Conservation (phyloP, 2,888 invertebrate species). For the Sphecodes monilicornis region DNA sequence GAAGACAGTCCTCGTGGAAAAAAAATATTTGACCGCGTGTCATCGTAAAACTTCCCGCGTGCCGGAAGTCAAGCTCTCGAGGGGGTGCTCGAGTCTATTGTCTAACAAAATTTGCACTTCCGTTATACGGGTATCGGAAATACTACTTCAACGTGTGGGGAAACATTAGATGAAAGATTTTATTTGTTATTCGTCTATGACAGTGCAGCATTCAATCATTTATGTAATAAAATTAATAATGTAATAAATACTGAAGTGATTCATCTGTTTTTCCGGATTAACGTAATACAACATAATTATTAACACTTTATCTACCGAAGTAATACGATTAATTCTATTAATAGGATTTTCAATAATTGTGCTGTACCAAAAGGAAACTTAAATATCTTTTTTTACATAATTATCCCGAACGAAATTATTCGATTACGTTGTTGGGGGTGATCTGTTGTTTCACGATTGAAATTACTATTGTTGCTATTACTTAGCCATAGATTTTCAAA, state of each 20-base stretch:
- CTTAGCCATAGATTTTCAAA: too few relatives aligned
- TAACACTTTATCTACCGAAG: too few relatives aligned
- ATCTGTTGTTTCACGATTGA: neutral
- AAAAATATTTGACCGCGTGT: slow-evolving; percentile 23
- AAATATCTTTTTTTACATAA: neutral
- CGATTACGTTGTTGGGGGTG: neutral
- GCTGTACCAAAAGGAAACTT: too few relatives aligned
- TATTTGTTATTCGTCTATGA: neutral
- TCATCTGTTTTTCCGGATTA: too few relatives aligned
- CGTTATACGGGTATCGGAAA: neutral
- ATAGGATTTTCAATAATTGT: too few relatives aligned
- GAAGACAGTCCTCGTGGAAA: neutral
- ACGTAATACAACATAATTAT: neutral
- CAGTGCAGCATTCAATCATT: neutral
- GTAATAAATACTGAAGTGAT: too few relatives aligned
- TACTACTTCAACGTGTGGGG: neutral
- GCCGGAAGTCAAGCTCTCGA: slow-evolving; percentile 39
- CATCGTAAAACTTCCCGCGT: neutral
- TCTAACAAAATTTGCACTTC: slow-evolving; percentile 2
- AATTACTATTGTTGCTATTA: neutral
- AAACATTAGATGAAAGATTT: neutral
- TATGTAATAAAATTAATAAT: neutral
- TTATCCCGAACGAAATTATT: neutral
- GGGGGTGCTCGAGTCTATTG: slow-evolving; percentile 12
- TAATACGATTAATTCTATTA: too few relatives aligned